A percentile compares a stretch with the other conserved stretches of the same genome.
phyloP scores from a whole-genome alignment of 2,113 vertebrate genomes.

The Speoplatyrhinus poulsoni region DNA sequence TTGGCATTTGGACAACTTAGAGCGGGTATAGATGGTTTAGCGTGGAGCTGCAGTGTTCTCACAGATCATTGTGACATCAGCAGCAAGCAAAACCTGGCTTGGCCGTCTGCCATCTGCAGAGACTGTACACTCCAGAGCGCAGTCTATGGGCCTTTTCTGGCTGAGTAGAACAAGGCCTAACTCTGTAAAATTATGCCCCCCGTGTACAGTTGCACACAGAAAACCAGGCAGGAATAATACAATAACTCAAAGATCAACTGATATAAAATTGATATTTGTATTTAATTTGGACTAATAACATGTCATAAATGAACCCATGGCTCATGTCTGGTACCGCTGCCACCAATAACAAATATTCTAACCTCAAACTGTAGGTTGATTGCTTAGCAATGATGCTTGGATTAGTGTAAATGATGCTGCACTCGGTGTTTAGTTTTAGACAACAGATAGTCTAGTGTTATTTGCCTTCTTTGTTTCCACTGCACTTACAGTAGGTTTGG shows the following conservation, averaged over 20 bases:
- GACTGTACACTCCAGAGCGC: constrained; percentile 1
- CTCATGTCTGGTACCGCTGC: neutral
- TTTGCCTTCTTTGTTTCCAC: constrained; percentile 13
- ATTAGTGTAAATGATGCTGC: constrained; percentile 24
- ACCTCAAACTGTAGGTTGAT: neutral
- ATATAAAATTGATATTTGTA: neutral
- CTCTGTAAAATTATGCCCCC: constrained; percentile 1
- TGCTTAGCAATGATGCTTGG: constrained; percentile 1
- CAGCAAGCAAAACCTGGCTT: neutral
- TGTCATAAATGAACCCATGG: neutral
- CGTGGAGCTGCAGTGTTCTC: constrained; percentile 47
- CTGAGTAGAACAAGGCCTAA: neutral
- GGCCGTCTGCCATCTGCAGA: constrained; percentile 14
- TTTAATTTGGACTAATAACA: constrained; percentile 6
- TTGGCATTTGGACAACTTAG: neutral
- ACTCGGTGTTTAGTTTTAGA: constrained; percentile 40
- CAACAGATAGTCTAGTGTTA: constrained; percentile 49
- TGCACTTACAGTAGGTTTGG: constrained; percentile 10
- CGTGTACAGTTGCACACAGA: neutral
- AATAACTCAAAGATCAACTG: neutral
- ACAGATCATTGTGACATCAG: constrained; percentile 34
- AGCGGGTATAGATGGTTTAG: constrained; percentile 22
- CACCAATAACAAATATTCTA: neutral
- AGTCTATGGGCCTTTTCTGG: neutral
- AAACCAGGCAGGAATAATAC: neutral